A percentile compares a stretch with the other conserved stretches of the same genome.
These are phyloP conservation scores for Sinelater perroti DNA, from an alignment of 2,888 invertebrate species.

Conservation along the genomic window DNA sequence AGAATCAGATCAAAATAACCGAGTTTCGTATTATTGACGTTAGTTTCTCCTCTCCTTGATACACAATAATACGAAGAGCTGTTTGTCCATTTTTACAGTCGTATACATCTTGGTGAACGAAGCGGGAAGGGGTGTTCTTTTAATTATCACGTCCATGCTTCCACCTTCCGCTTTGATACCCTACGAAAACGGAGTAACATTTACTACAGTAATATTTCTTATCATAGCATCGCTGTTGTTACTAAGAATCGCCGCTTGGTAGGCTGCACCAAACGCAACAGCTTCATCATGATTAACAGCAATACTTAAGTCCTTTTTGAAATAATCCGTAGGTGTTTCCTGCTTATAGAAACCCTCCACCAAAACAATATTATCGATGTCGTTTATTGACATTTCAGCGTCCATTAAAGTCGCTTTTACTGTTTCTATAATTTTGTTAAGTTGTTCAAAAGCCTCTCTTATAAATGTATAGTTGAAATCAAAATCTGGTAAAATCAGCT, in stretches of 20 bases:
- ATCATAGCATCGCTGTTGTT: constrained; percentile 13
- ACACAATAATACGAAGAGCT: constrained; percentile 32
- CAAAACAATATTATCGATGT: constrained; percentile 37
- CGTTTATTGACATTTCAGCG: constrained; percentile 19
- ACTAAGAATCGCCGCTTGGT: constrained; percentile 36
- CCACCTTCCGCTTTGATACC: constrained; percentile 34
- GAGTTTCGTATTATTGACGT: constrained; percentile 32
- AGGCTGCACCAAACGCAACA: constrained; percentile 37
- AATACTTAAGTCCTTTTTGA: constrained; percentile 32
- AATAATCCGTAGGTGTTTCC: constrained; percentile 23
- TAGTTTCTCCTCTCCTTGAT: constrained; percentile 35
- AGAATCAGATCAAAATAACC: constrained; percentile 34
- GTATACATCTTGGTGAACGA: constrained; percentile 29
- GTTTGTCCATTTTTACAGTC: constrained; percentile 31
- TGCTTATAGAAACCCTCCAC: constrained; percentile 36
- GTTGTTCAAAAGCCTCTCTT: constrained; percentile 30
- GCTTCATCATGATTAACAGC: constrained; percentile 38
- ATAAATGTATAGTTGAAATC: constrained; percentile 28
- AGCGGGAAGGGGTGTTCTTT: constrained; percentile 28
- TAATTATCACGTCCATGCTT: constrained; percentile 32
- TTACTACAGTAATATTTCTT: constrained; percentile 21
- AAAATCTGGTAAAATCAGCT: constrained; percentile 1
- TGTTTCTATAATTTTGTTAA: constrained; percentile 24
- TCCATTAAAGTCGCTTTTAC: constrained; percentile 27
- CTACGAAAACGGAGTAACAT: constrained; percentile 35